Base-by-base conservation (phyloP, 2,888 invertebrate species). In the Cataglyphis altisquamis region DNA sequence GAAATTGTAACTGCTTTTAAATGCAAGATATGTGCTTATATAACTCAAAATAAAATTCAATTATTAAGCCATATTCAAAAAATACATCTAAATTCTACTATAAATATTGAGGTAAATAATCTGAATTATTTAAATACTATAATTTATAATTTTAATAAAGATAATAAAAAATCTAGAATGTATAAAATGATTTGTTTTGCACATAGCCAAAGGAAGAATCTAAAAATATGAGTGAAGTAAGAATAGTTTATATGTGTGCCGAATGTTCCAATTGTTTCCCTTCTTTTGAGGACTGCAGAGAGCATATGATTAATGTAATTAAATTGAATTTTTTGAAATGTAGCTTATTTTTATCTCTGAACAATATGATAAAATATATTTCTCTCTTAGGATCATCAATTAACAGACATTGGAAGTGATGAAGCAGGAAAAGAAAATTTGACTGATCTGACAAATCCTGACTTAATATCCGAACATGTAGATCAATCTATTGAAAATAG, bases 1-100 rank as follows among this genome's bases (percentile, higher is more conserved):
- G 96, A 96, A 91, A 94, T 96, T 60, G 95, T 96, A 4, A 95
- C 96, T 8, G 95, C 95, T 9, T 96, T 96, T 88, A 95, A 95
- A 88, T 96, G 96, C 92, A 95, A 95, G 91, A 95, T 96, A 86
- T 96, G 96, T 91, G 91, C 94, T 18, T 96, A 95, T 87, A 95
- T 95, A 1, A 95, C 95, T 32, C 93, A 94, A 84, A 95, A 95
- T 84, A 94, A 94, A 85, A 88, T 88, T 48, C 92, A 94, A 29
- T 89, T 96, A 21, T 88, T 95, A 66, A 91, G 92, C 63, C 95
- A 95, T 88, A 94, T 95, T 87, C 91, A 94, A 66, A 91, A 92
- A 77, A 84, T 87, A 74, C 94, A 94, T 83, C 87, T 94, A 1
- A 91, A 93, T 88, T 89, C 91, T 57, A 86, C 88, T 67, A 41